A percentile compares a stretch with the other conserved stretches of the same genome.
Conservation (phyloP, 2,797 vertebrate species). For the Amblyraja radiata region DNA sequence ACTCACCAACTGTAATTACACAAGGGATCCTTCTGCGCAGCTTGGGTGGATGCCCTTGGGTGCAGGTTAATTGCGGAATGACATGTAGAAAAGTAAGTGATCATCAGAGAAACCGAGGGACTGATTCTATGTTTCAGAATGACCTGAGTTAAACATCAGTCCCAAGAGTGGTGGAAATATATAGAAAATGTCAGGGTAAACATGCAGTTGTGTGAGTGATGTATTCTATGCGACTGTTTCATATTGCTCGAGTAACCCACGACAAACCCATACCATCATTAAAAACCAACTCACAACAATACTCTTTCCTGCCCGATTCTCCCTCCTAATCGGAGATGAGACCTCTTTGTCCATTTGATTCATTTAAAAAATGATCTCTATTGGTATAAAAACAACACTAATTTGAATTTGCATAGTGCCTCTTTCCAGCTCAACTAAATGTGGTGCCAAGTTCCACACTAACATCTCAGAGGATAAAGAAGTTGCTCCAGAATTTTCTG, state of each 20-base stretch:
- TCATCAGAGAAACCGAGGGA: background rate
- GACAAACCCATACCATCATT: background rate
- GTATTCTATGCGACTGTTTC: background rate
- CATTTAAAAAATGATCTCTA: no score
- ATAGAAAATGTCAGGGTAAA: background rate
- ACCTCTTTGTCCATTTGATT: background rate
- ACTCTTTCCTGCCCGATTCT: background rate
- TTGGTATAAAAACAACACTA: background rate
- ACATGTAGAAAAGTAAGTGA: background rate
- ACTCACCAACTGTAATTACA: constrained; percentile 2
- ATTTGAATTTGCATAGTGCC: background rate
- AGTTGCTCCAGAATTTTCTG: no score
- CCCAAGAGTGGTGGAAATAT: background rate
- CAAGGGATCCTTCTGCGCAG: background rate
- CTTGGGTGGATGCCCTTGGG: background rate
- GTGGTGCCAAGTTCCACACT: no score
- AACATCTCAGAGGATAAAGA: no score
- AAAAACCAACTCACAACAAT: background rate
- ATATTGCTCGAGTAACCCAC: background rate
- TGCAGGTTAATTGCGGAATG: background rate
- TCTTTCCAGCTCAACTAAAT: no score
- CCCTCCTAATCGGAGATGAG: background rate
- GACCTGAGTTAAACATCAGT: background rate
- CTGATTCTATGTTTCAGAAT: background rate
- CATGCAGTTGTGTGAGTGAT: background rate